Evolutionary conservation across 2,888 invertebrate species (phyloP).

Genomic region (Panopea generosa): DNA sequence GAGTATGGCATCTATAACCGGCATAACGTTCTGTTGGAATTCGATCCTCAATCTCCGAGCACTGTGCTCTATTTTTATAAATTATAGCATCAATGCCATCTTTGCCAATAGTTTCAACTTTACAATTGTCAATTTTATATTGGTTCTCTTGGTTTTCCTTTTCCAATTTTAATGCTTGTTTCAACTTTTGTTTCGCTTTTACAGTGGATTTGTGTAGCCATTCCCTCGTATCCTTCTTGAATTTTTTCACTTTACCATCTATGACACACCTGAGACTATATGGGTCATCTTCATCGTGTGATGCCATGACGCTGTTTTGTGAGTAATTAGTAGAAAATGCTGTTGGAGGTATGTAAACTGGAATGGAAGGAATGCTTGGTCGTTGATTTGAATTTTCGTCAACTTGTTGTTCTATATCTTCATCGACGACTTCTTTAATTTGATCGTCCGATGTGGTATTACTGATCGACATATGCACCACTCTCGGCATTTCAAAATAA

Average conservation of each 20-base stretch:
- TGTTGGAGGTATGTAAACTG: background rate
- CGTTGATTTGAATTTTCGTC: background rate
- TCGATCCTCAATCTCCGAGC: too few relatives aligned
- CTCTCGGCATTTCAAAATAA: background rate
- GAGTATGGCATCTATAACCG: background rate
- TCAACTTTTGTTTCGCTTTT: constrained; percentile 17
- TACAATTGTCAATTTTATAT: too few relatives aligned
- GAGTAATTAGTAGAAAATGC: background rate
- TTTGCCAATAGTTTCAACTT: too few relatives aligned
- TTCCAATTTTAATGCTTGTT: too few relatives aligned
- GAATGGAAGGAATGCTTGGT: background rate
- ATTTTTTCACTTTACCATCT: constrained; percentile 39
- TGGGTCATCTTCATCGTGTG: constrained; percentile 23
- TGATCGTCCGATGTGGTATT: background rate
- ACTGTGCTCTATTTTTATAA: too few relatives aligned
- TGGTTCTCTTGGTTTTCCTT: too few relatives aligned
- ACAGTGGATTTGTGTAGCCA: constrained; percentile 60
- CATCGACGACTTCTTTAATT: background rate
- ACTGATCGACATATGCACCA: background rate
- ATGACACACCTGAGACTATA: constrained; percentile 43
- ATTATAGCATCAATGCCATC: too few relatives aligned
- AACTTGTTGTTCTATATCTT: background rate
- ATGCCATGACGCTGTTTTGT: background rate
- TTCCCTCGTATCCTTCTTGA: constrained; percentile 53
- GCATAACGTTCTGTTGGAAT: background rate